phyloP scores from a whole-genome alignment of 2,888 invertebrate genomes.

The Eremobia ochroleuca region DNA sequence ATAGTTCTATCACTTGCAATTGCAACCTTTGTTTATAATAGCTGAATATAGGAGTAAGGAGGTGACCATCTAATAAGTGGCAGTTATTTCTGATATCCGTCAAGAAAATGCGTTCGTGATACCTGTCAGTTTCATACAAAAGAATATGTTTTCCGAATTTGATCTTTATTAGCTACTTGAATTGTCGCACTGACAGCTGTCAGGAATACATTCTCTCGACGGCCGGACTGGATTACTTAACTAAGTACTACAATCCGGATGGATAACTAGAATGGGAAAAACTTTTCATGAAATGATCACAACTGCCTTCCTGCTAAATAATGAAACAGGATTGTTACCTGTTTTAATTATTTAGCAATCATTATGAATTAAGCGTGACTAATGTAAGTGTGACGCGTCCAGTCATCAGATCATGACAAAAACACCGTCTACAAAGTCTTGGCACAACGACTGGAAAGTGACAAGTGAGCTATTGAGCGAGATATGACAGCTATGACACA shows the following conservation, averaged over 20 bases:
- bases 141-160: neutral
- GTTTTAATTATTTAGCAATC: neutral
- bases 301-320: neutral
- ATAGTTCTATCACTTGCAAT: conserved; percentile 18
- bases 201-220: too few relatives aligned
- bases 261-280: neutral
- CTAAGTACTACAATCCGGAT: too few relatives aligned
- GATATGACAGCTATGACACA: conserved; percentile 53
- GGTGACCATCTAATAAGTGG: neutral
- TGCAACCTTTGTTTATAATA: conserved; percentile 1
- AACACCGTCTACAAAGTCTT: conserved; percentile 42
- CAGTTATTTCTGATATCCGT: neutral
- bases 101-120: neutral
- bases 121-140: too few relatives aligned
- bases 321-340: neutral
- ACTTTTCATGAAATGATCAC: neutral
- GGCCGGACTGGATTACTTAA: too few relatives aligned
- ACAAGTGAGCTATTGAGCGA: conserved; percentile 71
- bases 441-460: conserved; percentile 56
- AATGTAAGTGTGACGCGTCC: neutral
- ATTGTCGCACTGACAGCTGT: too few relatives aligned
- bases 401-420: conserved; percentile 15
- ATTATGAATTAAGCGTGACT: neutral
- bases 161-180: neutral
- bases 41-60: neutral